These are phyloP conservation scores for Leguminivora glycinivorella DNA, from an alignment of 1,140 invertebrate species.

Conservation along the genomic window DNA sequence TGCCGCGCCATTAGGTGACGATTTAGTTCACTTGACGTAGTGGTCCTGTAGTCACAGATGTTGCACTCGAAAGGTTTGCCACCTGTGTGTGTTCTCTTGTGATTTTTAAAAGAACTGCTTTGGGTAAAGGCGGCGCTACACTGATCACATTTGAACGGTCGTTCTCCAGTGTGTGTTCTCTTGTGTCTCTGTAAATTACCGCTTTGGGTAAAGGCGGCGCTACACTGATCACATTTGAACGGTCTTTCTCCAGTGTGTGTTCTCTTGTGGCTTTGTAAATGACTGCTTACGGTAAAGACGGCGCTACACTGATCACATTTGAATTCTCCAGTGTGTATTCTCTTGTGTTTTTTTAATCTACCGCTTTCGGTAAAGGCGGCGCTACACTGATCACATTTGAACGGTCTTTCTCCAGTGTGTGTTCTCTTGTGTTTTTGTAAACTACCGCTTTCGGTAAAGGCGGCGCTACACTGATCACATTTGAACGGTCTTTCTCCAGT, in stretches of 20 bases:
- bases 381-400: neutral
- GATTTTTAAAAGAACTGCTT: neutral
- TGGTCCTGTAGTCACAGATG: constrained; percentile 13
- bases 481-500: neutral
- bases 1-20: too few relatives aligned
- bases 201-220: too few relatives aligned
- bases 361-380: neutral
- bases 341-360: neutral
- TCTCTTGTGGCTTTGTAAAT: too few relatives aligned
- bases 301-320: too few relatives aligned
- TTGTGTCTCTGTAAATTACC: too few relatives aligned
- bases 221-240: too few relatives aligned
- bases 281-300: too few relatives aligned
- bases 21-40: too few relatives aligned
- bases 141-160: neutral
- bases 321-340: neutral
- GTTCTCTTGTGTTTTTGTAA: neutral
- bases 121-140: neutral
- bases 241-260: too few relatives aligned
- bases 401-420: neutral
- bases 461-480: neutral
- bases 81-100: neutral
- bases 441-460: neutral
- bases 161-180: neutral
- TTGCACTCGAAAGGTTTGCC: neutral